These are phyloP conservation scores for Athalia rosae DNA, from an alignment of 2,888 invertebrate species.

Conservation along the genomic window DNA sequence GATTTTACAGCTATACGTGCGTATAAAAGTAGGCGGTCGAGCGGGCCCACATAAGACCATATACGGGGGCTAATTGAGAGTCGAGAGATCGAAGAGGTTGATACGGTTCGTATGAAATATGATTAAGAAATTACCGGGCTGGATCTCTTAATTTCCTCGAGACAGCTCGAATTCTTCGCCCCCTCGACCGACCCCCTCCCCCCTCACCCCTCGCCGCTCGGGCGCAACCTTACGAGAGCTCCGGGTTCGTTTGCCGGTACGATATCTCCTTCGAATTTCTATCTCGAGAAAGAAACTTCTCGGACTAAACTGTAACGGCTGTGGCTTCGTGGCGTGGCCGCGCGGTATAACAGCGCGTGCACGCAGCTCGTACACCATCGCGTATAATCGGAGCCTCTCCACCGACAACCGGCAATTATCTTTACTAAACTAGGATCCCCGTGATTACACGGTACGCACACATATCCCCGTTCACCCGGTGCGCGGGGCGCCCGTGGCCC, in stretches of 20 bases:
- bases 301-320: conserved; percentile 17
- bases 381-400: conserved; percentile 36
- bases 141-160: conserved; percentile 71
- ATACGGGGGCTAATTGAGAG: conserved; percentile 36
- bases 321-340: conserved; percentile 37
- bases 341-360: conserved; percentile 31
- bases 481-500: conserved; percentile 27
- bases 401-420: conserved; percentile 70
- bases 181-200: conserved; percentile 33
- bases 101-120: conserved; percentile 51
- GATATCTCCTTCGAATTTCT: conserved; percentile 38
- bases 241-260: neutral
- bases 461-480: conserved; percentile 6
- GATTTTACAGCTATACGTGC: too few relatives aligned
- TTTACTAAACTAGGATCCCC: conserved; percentile 70
- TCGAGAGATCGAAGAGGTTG: conserved; percentile 41
- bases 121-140: conserved; percentile 70
- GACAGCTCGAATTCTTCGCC: conserved; percentile 60
- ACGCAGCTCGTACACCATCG: conserved; percentile 18
- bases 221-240: conserved; percentile 21
- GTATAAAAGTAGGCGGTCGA: too few relatives aligned
- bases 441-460: conserved; percentile 65
- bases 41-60: too few relatives aligned
- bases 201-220: conserved; percentile 40
- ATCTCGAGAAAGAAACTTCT: conserved; percentile 28